phyloP scores from a whole-genome alignment of 1,140 invertebrate species.

The Drosophila sp. region DNA sequence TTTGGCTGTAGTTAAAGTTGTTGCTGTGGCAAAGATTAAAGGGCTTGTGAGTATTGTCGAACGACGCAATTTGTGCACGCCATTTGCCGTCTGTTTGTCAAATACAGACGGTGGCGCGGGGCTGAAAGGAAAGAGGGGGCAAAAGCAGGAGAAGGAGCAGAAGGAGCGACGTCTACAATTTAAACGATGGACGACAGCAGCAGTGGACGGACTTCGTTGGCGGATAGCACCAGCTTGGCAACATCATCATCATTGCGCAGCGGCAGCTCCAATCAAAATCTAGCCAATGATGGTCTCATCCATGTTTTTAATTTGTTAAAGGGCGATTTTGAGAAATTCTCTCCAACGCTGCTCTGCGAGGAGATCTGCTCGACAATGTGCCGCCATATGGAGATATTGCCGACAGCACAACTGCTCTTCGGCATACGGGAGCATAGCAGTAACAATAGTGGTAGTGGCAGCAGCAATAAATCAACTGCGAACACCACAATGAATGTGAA shows the following conservation, averaged over 20 bases:
- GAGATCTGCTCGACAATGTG: conserved; percentile 90
- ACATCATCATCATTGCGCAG: conserved; percentile 60
- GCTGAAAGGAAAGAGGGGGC: too few species aligned
- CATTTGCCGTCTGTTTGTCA: too few species aligned
- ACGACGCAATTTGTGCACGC: too few species aligned
- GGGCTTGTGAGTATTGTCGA: too few species aligned
- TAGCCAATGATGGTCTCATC: conserved; percentile 52
- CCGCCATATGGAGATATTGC: conserved; percentile 89
- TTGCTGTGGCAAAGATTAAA: neutral
- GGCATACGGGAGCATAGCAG: conserved; percentile 85
- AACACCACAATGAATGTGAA: conserved; percentile 85
- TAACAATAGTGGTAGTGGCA: neutral
- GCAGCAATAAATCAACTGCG: neutral
- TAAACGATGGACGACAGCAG: conserved; percentile 67
- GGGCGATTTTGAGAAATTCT: conserved; percentile 35
- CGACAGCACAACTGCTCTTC: conserved; percentile 91
- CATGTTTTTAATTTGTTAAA: conserved; percentile 44
- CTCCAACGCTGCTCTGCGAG: conserved; percentile 85
- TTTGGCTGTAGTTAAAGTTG: conserved; percentile 22
- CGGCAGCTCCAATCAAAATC: conserved; percentile 59
- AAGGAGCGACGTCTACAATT: neutral
- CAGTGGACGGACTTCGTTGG: conserved; percentile 64
- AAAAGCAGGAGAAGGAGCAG: too few species aligned
- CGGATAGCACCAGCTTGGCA: conserved; percentile 64
- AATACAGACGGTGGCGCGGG: too few species aligned